Base-by-base conservation (phyloP, 2,888 invertebrate species). In the Drosophila stalkeri region DNA sequence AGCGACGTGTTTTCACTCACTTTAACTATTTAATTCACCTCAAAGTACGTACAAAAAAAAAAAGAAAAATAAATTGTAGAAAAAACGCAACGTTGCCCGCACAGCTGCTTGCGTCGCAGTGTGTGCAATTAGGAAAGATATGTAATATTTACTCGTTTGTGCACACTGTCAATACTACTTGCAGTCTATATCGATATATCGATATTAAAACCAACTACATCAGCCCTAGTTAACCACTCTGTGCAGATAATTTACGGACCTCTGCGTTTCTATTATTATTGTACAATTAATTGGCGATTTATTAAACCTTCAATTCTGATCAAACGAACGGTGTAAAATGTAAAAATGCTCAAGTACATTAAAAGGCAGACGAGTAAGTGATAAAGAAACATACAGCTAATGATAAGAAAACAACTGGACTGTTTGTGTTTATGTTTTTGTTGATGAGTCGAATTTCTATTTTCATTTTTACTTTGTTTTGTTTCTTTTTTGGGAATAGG, bases 311-410 rank as follows among this genome's bases (percentile, higher is more conserved):
- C 7, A 57, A 70, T 51, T 52, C 46, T 35, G 12, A 46, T 39
- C 27, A 77, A 71, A 20, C 52, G 43, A 54, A 43, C n/a, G 43
- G 65, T 35, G 27, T 61, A 82, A 64, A 74, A 88, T 88, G 88
- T 78, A 51, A 86, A 82, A 60, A 91, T 91, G 91, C 69, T 91
- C 27, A 91, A 91, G 72, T 91, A 91, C 80, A 90, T 91, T 37
- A 91, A 89, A 61, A 89, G 85, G 77, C 91, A 91, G 72, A 88
- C 88, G 69, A 87, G 91, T 91, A 83, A 86, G 86, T 73, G 18
- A 18, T 33, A 46, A 33, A 14, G 27, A 12, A 33, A 9, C 14
- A 23, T 14, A n/a, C 6, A 39, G 8, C 41, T 18, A 23, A 23
- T 20, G 12, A 20, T 62, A 27, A 27, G n/a, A 70, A 27, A 39